These are phyloP conservation scores for Syngnathus scovelli DNA, from an alignment of 2,113 vertebrate species.

Conservation along the genomic window DNA sequence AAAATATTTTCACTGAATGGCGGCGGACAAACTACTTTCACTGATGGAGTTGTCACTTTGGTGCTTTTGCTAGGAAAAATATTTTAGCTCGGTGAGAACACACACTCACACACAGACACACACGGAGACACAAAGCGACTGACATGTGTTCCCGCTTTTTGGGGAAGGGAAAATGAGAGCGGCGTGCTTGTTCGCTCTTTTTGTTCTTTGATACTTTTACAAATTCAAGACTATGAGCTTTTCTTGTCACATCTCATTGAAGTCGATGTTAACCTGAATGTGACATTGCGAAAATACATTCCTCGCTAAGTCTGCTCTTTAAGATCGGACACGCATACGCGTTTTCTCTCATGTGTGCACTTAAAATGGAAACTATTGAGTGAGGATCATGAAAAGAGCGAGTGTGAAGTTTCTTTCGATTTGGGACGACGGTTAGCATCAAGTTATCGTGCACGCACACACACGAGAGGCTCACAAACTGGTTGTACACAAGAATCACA, in stretches of 20 bases:
- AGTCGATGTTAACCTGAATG: constrained; percentile 63
- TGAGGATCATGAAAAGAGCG: constrained; percentile 37
- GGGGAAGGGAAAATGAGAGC: constrained; percentile 50
- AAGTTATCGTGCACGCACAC: background rate
- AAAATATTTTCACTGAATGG: constrained; percentile 76
- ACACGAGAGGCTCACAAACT: constrained; percentile 13
- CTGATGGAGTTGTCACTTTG: constrained; percentile 75
- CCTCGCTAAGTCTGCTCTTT: constrained; percentile 45
- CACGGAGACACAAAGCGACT: constrained; percentile 35
- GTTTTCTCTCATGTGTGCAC: constrained; percentile 50
- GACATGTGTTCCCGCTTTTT: constrained; percentile 67
- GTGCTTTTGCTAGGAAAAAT: constrained; percentile 71
- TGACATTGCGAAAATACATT: constrained; percentile 67
- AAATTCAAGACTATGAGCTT: constrained; percentile 64
- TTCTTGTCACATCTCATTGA: constrained; percentile 69
- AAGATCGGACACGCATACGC: constrained; percentile 57
- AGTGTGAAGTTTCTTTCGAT: constrained; percentile 23
- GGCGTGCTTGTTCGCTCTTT: constrained; percentile 64
- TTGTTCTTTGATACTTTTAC: constrained; percentile 71
- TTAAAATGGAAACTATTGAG: constrained; percentile 54
- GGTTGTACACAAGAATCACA: constrained; percentile 15
- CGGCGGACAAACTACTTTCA: constrained; percentile 74
- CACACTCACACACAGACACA: constrained; percentile 24
- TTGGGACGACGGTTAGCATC: constrained; percentile 29
- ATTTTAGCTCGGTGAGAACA: constrained; percentile 72